Evolutionary conservation across 2,797 vertebrate genomes (phyloP).

Genomic region (Jordanella pulchra): DNA sequence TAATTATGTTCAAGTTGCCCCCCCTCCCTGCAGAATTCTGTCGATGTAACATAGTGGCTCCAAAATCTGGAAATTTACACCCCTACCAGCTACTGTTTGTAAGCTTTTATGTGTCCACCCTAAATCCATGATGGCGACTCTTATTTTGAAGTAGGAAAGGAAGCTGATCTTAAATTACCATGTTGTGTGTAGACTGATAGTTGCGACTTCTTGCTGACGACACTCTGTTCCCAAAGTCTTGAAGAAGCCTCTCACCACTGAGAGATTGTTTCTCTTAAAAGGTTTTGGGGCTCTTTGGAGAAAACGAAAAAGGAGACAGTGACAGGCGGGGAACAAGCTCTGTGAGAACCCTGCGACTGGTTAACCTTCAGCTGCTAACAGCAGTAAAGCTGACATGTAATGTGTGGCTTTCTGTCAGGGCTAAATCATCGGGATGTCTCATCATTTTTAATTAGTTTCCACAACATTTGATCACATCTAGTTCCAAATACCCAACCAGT

Average conservation of each 20-base stretch:
- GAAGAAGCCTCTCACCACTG: not conserved
- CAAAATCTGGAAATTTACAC: too few species aligned
- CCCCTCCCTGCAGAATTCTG: too few species aligned
- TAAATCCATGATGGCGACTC: not conserved
- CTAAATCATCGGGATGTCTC: not conserved
- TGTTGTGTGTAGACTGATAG: not conserved
- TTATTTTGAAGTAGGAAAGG: not conserved
- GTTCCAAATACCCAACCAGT: not conserved
- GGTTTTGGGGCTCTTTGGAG: not conserved
- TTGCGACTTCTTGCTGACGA: not conserved
- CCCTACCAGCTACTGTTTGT: not conserved
- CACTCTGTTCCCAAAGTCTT: not conserved
- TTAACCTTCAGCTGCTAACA: not conserved
- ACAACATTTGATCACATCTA: not conserved
- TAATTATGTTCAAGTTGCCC: too few species aligned
- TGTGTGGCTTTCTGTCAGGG: not conserved
- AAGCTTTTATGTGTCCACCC: not conserved
- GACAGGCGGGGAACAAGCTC: not conserved
- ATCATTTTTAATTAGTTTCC: not conserved
- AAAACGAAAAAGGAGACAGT: not conserved
- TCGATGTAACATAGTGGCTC: too few species aligned
- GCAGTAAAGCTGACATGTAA: not conserved
- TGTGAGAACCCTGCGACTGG: not conserved
- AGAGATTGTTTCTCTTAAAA: not conserved
- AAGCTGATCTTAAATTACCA: not conserved